Base-by-base conservation (phyloP, 53 echinoderm and acorn worm genomes). In the Mesocentrotus franciscanus region DNA sequence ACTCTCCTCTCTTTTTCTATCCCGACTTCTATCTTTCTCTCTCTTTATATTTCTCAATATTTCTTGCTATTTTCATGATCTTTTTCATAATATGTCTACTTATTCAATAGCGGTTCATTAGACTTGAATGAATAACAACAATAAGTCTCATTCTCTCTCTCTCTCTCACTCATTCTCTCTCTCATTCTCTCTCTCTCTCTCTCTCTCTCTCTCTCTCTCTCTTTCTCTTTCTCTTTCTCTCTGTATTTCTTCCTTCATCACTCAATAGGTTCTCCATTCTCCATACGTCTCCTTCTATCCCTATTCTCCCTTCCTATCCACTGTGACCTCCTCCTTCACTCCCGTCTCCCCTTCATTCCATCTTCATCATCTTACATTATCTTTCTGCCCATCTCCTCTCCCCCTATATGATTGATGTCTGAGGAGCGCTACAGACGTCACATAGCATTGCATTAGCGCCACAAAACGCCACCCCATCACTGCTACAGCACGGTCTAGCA, bases 401-500 rank as follows among this genome's bases (percentile, higher is more conserved):
- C 64, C 64, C 36, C 39, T 49, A 17, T 24, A 64, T 91, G 91
- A 91, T 91, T 91, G 91, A 91, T 91, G 91, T 91, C 32, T 91
- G 24, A 61, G 91, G 39, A 61, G 91, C 64, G 66, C 62, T 66
- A 62, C 58, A 66, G 91, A 91, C 91, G 91, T 91, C 91, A 91
- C 64, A 62, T 91, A 66, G 91, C 66, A 91, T 91, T 64, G 91
- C 91, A 91, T 91, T 91, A 91, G 36, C 36, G 64, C 64, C 62
- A 60, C 90, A 90, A 60, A 90, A 90, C 90, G 27, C 60, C 90
- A 66, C 91, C 9, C 91, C 62, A 91, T 91, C 91, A 91, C 9
- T 64, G 91, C 91, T 10, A 9, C 18, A 64, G 66, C 91, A 91
- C 91, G 66, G 64, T 58, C 91, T 61, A 36, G 64, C 91, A 14